Percentiles rank a stretch among this genome's conserved stretches.
phyloP scores from a whole-genome alignment of 2,888 invertebrate species.

The Epistrophe eligans region DNA sequence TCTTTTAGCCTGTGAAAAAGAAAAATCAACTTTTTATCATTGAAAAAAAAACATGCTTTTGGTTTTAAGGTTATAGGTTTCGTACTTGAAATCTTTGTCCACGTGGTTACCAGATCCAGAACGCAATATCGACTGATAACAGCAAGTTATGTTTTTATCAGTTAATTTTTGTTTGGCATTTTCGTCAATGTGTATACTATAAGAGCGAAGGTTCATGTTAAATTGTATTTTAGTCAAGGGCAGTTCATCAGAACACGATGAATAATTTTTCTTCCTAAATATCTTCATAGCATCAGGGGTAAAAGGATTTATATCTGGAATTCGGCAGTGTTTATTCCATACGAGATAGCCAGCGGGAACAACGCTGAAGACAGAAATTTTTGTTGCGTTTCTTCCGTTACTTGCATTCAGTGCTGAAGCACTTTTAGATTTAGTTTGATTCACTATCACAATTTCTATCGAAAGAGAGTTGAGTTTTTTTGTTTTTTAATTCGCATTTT shows the following conservation, averaged over 20 bases:
- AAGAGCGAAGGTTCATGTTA: conserved; percentile 72
- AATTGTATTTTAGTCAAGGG: conserved; percentile 77
- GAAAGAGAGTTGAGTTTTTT: background rate
- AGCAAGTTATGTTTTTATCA: conserved; percentile 77
- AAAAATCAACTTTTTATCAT: background rate
- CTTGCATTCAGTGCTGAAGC: too few species aligned
- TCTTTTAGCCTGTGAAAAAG: conserved; percentile 76
- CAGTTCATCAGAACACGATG: conserved; percentile 76
- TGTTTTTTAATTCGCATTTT: background rate
- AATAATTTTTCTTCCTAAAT: conserved; percentile 84
- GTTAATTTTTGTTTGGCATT: conserved; percentile 36
- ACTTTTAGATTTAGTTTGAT: background rate
- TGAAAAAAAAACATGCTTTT: background rate
- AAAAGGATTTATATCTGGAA: conserved; percentile 86
- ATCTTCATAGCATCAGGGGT: conserved; percentile 84
- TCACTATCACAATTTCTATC: background rate
- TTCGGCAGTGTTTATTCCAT: conserved; percentile 86
- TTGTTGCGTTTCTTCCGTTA: background rate
- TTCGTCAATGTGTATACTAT: conserved; percentile 77
- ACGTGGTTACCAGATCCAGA: conserved; percentile 77
- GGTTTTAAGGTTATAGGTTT: background rate
- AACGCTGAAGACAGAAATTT: conserved; percentile 24
- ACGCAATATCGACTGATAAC: conserved; percentile 80
- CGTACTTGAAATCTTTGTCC: conserved; percentile 80
- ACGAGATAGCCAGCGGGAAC: conserved; percentile 80